Evolutionary conservation across 1,140 invertebrate species (phyloP), one percentile per base, ranked within the genome.

Genomic region (Bombus huntii): DNA sequence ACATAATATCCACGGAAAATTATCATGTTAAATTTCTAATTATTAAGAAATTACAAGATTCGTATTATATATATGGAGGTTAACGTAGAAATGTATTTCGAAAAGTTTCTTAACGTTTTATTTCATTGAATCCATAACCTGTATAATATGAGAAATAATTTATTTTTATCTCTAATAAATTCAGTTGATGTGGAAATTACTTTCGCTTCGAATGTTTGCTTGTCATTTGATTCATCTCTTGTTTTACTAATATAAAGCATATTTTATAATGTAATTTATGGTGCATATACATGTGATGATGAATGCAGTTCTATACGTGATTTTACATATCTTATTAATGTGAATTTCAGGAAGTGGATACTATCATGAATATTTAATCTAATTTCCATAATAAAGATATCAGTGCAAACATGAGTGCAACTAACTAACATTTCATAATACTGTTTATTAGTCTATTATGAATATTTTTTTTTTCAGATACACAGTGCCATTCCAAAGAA

Each of bases 401-500:
- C 4, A 28, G 10, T 39, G 68, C 39, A 74, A 44, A 42, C 15
- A 75, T 53, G 12, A 75, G 44, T 53, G 44, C 8, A 59, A 34
- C 18, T 39, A 81, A 74, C 22, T 39, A 81, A 81, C 22, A 75
- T 65, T 39, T 76, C 8, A 68, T 18, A 34, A 76, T 28, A 31
- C 4, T 22, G 13, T 81, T 39, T 34, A 13, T 72, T 72, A 39
- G 13, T 76, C 44, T 37, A 66, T 66, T 70, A 31, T 57, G 12
- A 28, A 65, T 37, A 34, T 88, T 81, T 83, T 88, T 92, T 93
- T 92, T 93, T 94, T 77, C 91, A 94, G 93, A 91, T 91, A 91
- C 73, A 87, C 89, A 93, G 93, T 94, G 93, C 93, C 93, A 94
- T 94, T 94, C 88, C 89, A 92, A 89, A 93, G 85, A 93, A 92